Evolutionary conservation across 2,888 invertebrate species (phyloP).

Genomic region (Apodemia duryi): DNA sequence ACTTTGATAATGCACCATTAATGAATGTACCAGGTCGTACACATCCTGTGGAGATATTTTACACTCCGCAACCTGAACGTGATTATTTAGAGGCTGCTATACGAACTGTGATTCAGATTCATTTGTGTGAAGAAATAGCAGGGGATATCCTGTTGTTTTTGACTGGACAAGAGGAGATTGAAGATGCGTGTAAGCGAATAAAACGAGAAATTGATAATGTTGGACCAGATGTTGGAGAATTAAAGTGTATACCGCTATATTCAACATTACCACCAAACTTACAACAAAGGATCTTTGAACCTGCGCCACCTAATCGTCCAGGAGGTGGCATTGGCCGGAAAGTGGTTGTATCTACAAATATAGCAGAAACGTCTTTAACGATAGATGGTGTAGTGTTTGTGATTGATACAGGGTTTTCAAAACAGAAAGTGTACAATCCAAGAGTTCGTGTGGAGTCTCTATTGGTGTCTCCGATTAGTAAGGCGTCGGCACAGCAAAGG

Average conservation of each 20-base stretch:
- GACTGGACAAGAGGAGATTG: conserved; percentile 93
- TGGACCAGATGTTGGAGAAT: conserved; percentile 97
- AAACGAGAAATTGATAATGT: conserved; percentile 96
- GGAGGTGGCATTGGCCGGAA: conserved; percentile 94
- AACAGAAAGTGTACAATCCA: conserved; percentile 97
- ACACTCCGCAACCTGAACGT: conserved; percentile 97
- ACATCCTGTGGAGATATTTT: conserved; percentile 88
- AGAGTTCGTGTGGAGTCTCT: conserved; percentile 95
- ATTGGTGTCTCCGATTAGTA: conserved; percentile 98
- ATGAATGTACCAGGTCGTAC: conserved; percentile 95
- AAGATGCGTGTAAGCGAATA: conserved; percentile 98
- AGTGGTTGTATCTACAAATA: conserved; percentile 99
- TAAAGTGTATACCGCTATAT: conserved; percentile 99
- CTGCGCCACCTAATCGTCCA: conserved; percentile 93
- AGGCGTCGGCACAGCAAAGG: conserved; percentile 98
- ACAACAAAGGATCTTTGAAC: conserved; percentile 98
- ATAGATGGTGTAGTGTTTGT: conserved; percentile 99
- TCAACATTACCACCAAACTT: conserved; percentile 98
- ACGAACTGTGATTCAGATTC: conserved; percentile 95
- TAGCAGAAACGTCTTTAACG: conserved; percentile 98
- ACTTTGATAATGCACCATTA: conserved; percentile 98
- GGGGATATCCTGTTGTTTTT: conserved; percentile 96
- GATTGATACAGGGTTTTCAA: conserved; percentile 99
- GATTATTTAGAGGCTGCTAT: conserved; percentile 99
- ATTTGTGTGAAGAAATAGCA: conserved; percentile 95